Base-by-base conservation (phyloP, 2,797 vertebrate genomes). In the Jordanella pulchra region DNA sequence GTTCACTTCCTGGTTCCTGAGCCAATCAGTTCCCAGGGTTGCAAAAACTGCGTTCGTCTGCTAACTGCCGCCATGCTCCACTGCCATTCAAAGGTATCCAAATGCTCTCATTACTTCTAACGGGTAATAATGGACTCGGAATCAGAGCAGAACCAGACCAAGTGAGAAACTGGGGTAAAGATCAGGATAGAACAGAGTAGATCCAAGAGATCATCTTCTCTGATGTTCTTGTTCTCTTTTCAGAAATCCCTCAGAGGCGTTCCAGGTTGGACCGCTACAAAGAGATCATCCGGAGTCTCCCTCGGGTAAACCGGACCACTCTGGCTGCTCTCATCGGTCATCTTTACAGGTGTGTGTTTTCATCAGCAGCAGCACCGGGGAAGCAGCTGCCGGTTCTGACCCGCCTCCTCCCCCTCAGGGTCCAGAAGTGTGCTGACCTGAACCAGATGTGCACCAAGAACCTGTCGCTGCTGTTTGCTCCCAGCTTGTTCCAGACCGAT, bases 381-480 rank as follows among this genome's bases (percentile, higher is more conserved):
- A 9, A 51, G 18, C 25, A 17, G 23, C 27, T 9, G 10, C 10
- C 0, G 23, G n/a, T 35, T 48, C 42, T 44, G n/a, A 61, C 35
- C 25, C 21, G 21, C 27, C 28, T 28, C 2, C 3, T 44, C 61
- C 53, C 12, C 7, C 13, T 28, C 89, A 99, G 97, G 69, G 97
- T 99, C 65, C 98, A 99, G 93, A 98, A 98, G 80, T 99, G 97
- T 79, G 96, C 97, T 0, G 94, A 94, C 76, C 93, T 99, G 73
- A 99, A 99, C 93, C 98, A 99, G 89, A 99, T 99, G 98, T 97
- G 94, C 93, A 99, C 98, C 9, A 96, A 97, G 93, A 99, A 99
- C 92, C 91, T 99, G 79, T 95, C 97, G 0, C 92, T 99, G 85
- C 94, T 99, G 60, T 99, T 99, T 0, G 98, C 97, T 0, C 98